Evolutionary conservation across 1,140 invertebrate genomes (phyloP).

Genomic region (Lamellibrachia luymesi): DNA sequence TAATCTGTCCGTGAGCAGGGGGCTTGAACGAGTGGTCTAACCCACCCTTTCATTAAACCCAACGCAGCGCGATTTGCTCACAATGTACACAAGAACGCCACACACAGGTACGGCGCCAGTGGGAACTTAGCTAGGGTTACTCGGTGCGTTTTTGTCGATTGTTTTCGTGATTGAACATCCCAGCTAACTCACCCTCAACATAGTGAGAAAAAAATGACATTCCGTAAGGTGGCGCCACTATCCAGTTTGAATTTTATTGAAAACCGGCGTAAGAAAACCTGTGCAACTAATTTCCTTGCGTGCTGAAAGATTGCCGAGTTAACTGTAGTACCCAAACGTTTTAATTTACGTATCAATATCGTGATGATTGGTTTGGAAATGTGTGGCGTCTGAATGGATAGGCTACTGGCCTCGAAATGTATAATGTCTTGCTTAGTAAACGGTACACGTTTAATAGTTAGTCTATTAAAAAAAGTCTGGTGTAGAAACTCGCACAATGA

Average conservation of each 20-base stretch:
- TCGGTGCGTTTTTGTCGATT: neutral
- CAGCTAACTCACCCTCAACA: too few relatives aligned
- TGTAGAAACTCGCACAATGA: neutral
- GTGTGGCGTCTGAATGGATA: neutral
- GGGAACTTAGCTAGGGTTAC: neutral
- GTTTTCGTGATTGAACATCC: neutral
- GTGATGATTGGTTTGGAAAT: neutral
- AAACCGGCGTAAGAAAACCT: neutral
- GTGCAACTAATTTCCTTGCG: neutral
- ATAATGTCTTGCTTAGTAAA: neutral
- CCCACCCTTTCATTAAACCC: neutral
- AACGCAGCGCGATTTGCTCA: neutral
- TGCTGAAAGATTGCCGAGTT: neutral
- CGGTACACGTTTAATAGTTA: neutral
- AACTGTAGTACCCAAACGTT: neutral
- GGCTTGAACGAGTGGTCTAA: neutral
- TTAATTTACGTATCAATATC: neutral
- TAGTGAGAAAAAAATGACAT: neutral
- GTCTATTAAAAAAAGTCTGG: neutral
- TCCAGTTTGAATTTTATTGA: neutral
- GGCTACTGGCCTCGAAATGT: neutral
- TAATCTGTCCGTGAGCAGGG: neutral
- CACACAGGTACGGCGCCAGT: too few relatives aligned
- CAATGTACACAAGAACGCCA: too few relatives aligned
- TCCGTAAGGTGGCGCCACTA: neutral